Conservation (phyloP, 2,113 vertebrate species). For the Empidonax traillii region DNA sequence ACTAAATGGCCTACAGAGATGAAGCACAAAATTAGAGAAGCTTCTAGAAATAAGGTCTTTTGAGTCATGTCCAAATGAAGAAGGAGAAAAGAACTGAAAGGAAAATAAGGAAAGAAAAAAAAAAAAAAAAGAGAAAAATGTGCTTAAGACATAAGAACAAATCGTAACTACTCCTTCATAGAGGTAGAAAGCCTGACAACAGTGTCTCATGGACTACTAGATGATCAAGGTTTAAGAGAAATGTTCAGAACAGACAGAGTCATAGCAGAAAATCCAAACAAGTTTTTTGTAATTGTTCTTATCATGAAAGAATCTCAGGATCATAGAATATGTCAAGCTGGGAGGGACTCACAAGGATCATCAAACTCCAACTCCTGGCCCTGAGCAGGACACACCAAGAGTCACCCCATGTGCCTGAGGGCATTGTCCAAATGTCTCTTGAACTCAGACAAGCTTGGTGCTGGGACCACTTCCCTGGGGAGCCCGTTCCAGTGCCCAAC, state of each 20-base stretch:
- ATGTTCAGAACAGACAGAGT: not conserved
- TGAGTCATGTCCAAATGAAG: not conserved
- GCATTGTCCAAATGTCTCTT: accelerated
- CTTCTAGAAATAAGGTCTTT: not conserved
- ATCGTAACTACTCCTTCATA: not conserved
- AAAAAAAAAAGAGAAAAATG: not conserved
- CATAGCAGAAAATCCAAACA: not conserved
- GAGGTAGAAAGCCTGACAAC: not conserved
- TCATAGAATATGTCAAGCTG: not conserved
- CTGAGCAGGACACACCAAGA: not conserved
- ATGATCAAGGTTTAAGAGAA: not conserved
- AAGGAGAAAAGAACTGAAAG: not conserved
- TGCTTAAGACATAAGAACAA: not conserved
- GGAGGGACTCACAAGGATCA: not conserved
- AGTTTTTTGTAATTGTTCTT: not conserved
- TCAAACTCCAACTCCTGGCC: accelerated
- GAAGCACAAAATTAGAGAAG: not conserved
- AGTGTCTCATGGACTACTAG: not conserved
- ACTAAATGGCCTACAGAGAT: not conserved
- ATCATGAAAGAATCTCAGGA: not conserved
- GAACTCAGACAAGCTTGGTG: not conserved
- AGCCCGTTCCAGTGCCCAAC: not conserved
- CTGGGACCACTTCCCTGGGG: not conserved
- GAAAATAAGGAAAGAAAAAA: not conserved
- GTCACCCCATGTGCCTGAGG: not conserved